Evolutionary conservation across 1,140 invertebrate species (phyloP).

Genomic region (Eriosoma lanigerum): DNA sequence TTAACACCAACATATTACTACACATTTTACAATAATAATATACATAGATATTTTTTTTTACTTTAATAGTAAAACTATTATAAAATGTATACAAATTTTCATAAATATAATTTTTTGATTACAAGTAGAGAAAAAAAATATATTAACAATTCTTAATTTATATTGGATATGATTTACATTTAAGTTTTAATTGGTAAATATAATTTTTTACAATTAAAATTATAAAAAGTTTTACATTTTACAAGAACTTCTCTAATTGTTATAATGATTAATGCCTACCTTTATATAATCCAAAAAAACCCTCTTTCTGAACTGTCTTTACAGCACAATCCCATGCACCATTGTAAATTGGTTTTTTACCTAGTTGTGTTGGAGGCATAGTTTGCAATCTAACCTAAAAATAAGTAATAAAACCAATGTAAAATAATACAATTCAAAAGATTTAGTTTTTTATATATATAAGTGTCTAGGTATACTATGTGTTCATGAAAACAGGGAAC

Average conservation of each 20-base stretch:
- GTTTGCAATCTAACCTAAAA: conserved; percentile 86
- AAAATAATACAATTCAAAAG: background rate
- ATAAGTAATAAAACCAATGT: background rate
- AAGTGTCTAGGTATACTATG: background rate
- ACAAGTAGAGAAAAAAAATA: no score
- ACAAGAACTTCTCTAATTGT: no score
- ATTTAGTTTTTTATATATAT: background rate
- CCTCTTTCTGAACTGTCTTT: conserved; percentile 88
- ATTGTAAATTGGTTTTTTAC: conserved; percentile 74
- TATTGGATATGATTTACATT: background rate
- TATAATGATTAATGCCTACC: conserved; percentile 61
- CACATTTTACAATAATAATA: no score
- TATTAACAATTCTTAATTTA: no score
- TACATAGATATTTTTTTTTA: no score
- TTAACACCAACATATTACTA: no score
- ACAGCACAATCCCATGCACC: conserved; percentile 94
- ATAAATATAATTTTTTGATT: no score
- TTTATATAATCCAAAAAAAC: conserved; percentile 80
- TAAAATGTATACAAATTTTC: no score
- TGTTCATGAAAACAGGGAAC: background rate
- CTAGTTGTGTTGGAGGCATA: conserved; percentile 67
- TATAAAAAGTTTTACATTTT: no score
- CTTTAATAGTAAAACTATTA: no score
- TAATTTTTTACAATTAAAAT: no score
- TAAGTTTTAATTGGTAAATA: background rate